These are phyloP conservation scores for Corythucha ciliata DNA, from an alignment of 2,888 invertebrate genomes.

Conservation along the genomic window DNA sequence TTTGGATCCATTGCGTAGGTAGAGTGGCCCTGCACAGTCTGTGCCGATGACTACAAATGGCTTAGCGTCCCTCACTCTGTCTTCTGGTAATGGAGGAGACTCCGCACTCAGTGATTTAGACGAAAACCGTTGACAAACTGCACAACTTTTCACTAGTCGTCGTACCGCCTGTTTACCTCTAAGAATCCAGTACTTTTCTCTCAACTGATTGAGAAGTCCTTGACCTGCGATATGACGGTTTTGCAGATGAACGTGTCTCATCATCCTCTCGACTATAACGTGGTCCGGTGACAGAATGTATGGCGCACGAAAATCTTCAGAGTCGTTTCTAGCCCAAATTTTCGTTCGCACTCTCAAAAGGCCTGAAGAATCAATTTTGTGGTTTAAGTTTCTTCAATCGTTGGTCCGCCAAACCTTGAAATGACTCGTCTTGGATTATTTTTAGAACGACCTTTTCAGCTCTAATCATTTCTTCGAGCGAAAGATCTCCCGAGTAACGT, in stretches of 20 bases:
- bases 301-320: slow-evolving; percentile 20
- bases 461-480: too few relatives aligned
- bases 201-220: slow-evolving; percentile 11
- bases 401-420: too few relatives aligned
- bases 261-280: slow-evolving; percentile 8
- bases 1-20: slow-evolving; percentile 29
- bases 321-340: slow-evolving; percentile 18
- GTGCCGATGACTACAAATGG: slow-evolving; percentile 41
- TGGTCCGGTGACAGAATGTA: slow-evolving; percentile 21
- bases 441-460: too few relatives aligned
- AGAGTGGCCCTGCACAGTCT: slow-evolving; percentile 26
- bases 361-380: too few relatives aligned
- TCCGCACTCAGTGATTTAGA: slow-evolving; percentile 30
- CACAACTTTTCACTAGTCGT: slow-evolving; percentile 16
- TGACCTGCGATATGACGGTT: slow-evolving; percentile 19
- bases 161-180: slow-evolving; percentile 20
- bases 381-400: too few relatives aligned
- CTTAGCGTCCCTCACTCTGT: slow-evolving; percentile 13
- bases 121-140: slow-evolving; percentile 30
- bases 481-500: too few relatives aligned
- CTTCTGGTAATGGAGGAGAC: slow-evolving; percentile 29
- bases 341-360: slow-evolving; percentile 17
- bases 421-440: too few relatives aligned
- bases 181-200: slow-evolving; percentile 26
- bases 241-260: slow-evolving; percentile 8